Evolutionary conservation across 1,140 invertebrate species (phyloP).

Genomic region (Anagrus nilaparvatae): DNA sequence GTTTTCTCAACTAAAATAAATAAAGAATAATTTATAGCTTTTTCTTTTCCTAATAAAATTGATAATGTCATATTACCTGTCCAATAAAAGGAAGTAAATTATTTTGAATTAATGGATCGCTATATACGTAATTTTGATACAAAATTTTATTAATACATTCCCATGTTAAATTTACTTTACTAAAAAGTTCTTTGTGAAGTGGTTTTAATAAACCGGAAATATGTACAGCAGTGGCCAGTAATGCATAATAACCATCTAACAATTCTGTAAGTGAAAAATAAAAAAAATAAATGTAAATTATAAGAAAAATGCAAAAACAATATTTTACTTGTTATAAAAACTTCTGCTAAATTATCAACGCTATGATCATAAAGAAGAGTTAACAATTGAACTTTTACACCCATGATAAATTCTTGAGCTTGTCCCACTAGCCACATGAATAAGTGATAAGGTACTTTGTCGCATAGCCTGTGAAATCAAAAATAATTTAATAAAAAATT

Average conservation of each 20-base stretch:
- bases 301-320: constrained; percentile 13
- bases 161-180: constrained; percentile 52
- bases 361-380: constrained; percentile 40
- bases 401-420: constrained; percentile 52
- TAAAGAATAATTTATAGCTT: constrained; percentile 1
- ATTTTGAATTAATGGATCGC: constrained; percentile 51
- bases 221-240: constrained; percentile 46
- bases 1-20: constrained; percentile 36
- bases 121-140: constrained; percentile 53
- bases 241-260: constrained; percentile 50
- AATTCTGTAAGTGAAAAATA: constrained; percentile 32
- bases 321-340: constrained; percentile 43
- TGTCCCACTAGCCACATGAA: constrained; percentile 52
- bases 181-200: constrained; percentile 47
- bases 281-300: background rate
- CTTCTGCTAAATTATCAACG: constrained; percentile 43
- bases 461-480: constrained; percentile 44
- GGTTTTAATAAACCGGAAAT: constrained; percentile 47
- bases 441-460: constrained; percentile 50
- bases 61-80: constrained; percentile 36
- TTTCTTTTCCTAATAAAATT: background rate
- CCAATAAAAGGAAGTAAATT: constrained; percentile 45
- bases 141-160: constrained; percentile 52
- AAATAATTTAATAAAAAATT: constrained; percentile 10
- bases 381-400: constrained; percentile 51